Evolutionary conservation across 1,140 invertebrate species (phyloP).

Genomic region (Lethrus apterus): DNA sequence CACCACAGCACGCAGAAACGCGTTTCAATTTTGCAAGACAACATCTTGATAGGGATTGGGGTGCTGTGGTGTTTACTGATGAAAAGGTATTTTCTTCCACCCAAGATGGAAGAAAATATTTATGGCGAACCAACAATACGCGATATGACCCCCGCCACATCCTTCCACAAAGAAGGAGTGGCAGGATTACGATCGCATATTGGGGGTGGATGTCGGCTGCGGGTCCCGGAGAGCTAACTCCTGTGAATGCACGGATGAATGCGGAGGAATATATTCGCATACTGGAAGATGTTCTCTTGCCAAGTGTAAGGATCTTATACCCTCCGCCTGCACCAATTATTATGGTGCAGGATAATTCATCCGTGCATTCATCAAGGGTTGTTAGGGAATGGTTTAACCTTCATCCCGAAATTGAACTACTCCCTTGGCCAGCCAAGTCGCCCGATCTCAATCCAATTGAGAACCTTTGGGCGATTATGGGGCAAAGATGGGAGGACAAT

Average conservation of each 20-base stretch:
- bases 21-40: neutral
- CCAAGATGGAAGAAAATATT: neutral
- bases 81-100: constrained; percentile 7
- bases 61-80: constrained; percentile 5
- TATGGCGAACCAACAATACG: constrained; percentile 5
- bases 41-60: constrained; percentile 3
- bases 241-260: constrained; percentile 18
- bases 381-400: constrained; percentile 8
- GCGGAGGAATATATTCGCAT: constrained; percentile 11
- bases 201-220: constrained; percentile 23
- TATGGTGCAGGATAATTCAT: constrained; percentile 8
- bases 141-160: neutral
- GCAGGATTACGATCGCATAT: constrained; percentile 15
- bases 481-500: neutral
- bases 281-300: constrained; percentile 10
- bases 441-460: constrained; percentile 34
- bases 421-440: constrained; percentile 27
- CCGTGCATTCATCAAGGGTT: constrained; percentile 7
- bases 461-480: constrained; percentile 28
- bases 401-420: constrained; percentile 1
- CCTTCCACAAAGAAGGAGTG: neutral
- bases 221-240: constrained; percentile 18
- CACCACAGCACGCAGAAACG: neutral
- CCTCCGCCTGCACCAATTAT: constrained; percentile 8
- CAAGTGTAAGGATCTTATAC: constrained; percentile 21